phyloP scores from a whole-genome alignment of 2,797 vertebrate species.

The Malacoctenus gilli region DNA sequence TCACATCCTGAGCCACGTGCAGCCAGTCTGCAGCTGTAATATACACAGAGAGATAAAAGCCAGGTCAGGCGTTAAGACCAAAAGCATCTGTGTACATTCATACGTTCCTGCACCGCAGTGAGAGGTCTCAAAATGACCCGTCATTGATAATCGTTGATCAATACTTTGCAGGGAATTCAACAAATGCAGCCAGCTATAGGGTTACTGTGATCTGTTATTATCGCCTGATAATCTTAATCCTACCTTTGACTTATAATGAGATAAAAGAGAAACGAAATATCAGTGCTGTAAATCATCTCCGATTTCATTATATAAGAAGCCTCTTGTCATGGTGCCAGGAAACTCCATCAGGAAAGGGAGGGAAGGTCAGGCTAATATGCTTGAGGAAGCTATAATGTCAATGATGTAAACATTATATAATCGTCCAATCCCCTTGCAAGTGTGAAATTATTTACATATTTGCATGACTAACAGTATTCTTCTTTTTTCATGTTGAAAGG shows the following conservation, averaged over 20 bases:
- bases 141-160: background rate
- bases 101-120: background rate
- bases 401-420: background rate
- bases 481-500: too few relatives aligned
- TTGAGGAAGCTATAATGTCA: background rate
- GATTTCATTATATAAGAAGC: background rate
- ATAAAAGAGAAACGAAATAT: conserved; percentile 5
- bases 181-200: background rate
- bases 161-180: background rate
- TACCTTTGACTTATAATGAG: conserved; percentile 1
- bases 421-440: conserved; percentile 6
- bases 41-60: conserved; percentile 39
- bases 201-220: background rate
- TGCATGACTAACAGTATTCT: too few relatives aligned
- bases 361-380: background rate
- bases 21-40: conserved; percentile 31
- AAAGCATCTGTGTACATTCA: conserved; percentile 54
- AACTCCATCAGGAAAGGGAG: background rate
- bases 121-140: background rate
- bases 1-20: conserved; percentile 72
- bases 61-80: conserved; percentile 45
- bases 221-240: background rate
- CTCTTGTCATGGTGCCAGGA: background rate
- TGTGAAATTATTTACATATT: conserved; percentile 2
- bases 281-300: background rate